Percentiles rank a stretch among this genome's conserved stretches.
These are phyloP conservation scores for Prosapia bicincta DNA, from an alignment of 2,888 invertebrate species.

Conservation along the genomic window DNA sequence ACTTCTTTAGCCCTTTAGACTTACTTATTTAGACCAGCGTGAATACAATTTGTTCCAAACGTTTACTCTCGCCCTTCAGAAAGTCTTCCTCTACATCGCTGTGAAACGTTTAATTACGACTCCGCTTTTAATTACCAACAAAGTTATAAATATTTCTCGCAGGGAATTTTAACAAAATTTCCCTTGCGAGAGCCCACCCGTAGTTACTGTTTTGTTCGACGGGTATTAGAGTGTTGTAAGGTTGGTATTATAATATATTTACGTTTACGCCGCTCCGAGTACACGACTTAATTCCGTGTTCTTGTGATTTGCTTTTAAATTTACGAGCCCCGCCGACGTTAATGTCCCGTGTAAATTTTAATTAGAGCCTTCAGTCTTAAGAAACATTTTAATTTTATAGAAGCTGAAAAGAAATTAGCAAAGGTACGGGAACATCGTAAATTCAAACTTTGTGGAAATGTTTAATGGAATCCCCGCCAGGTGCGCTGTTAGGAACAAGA, in stretches of 20 bases:
- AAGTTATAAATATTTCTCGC: not conserved
- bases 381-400: not conserved
- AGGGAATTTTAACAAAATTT: not conserved
- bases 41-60: too few species aligned
- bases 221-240: not conserved
- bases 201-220: not conserved
- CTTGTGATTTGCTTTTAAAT: not conserved
- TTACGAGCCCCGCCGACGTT: not conserved
- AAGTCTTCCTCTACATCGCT: too few species aligned
- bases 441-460: not conserved
- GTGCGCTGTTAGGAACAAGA: not conserved
- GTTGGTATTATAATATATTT: not conserved
- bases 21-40: too few species aligned
- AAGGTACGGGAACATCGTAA: not conserved
- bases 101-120: not conserved
- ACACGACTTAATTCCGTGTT: not conserved
- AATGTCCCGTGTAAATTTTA: not conserved
- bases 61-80: too few species aligned
- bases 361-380: not conserved
- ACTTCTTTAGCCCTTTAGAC: too few species aligned
- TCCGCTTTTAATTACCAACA: not conserved
- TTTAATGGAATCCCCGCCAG: not conserved
- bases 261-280: not conserved
- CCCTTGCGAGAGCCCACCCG: not conserved
- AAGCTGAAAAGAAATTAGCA: conserved; percentile 2